Percentiles rank a stretch among this genome's conserved stretches.
phyloP scores from a whole-genome alignment of 2,113 vertebrate genomes.

The Beaufortia kweichowensis region DNA sequence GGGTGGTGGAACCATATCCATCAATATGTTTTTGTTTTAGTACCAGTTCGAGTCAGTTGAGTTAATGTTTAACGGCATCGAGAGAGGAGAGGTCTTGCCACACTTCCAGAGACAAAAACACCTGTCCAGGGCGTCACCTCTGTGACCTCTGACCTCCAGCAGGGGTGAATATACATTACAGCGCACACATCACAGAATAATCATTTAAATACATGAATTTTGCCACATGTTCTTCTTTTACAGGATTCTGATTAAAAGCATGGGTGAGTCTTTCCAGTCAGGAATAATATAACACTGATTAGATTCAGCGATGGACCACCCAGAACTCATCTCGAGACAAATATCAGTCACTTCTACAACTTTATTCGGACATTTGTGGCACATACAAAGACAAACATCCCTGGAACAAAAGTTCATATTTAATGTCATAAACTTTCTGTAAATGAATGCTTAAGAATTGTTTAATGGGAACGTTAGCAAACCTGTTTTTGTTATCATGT shows the following conservation, averaged over 20 bases:
- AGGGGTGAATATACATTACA: too few species aligned
- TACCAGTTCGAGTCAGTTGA: conserved; percentile 43
- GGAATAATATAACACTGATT: conserved; percentile 22
- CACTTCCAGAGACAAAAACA: conserved; percentile 7
- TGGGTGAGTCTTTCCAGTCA: not conserved
- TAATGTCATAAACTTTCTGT: too few species aligned
- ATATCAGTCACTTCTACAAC: not conserved
- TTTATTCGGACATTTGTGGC: not conserved
- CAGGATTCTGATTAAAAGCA: not conserved
- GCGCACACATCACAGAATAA: too few species aligned
- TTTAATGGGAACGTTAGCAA: too few species aligned
- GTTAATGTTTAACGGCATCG: conserved; percentile 65
- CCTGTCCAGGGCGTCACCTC: not conserved
- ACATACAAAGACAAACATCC: too few species aligned
- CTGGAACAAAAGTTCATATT: too few species aligned
- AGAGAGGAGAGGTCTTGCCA: conserved; percentile 35
- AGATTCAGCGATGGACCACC: conserved; percentile 33
- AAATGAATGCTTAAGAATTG: too few species aligned
- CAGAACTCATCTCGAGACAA: conserved; percentile 26
- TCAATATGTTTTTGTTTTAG: conserved; percentile 59
- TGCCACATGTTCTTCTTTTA: not conserved
- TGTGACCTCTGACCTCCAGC: not conserved
- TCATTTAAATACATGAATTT: too few species aligned
- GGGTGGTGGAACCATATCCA: conserved; percentile 52
- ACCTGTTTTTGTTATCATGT: too few species aligned